Evolutionary conservation across 2,888 invertebrate species (phyloP).

Genomic region (Oeneis ivallda): DNA sequence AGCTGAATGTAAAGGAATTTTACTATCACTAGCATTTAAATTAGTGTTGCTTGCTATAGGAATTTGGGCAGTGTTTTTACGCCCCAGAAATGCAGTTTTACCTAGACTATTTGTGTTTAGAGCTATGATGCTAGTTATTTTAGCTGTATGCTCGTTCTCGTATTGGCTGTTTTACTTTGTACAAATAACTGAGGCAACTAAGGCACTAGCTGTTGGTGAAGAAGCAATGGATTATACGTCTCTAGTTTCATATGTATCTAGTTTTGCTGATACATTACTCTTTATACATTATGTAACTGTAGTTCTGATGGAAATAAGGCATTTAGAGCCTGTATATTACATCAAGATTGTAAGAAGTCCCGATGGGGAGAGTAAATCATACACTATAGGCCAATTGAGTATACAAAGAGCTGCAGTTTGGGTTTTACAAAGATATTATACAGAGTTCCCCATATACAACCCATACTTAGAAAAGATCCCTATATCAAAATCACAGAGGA

Average conservation of each 20-base stretch:
- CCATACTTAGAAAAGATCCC: conserved; percentile 96
- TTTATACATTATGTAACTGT: conserved; percentile 98
- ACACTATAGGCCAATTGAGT: conserved; percentile 94
- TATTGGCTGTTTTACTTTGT: conserved; percentile 99
- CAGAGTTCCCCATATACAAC: conserved; percentile 98
- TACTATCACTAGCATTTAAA: conserved; percentile 95
- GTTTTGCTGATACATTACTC: conserved; percentile 95
- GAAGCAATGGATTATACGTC: conserved; percentile 92
- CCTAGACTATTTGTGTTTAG: conserved; percentile 96
- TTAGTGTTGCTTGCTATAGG: conserved; percentile 93
- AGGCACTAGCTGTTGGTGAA: conserved; percentile 89
- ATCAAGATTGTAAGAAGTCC: conserved; percentile 96
- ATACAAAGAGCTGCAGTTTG: conserved; percentile 97
- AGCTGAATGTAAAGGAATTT: conserved; percentile 95
- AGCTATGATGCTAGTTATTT: conserved; percentile 92
- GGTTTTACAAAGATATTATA: conserved; percentile 96
- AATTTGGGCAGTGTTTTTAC: conserved; percentile 95
- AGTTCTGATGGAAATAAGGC: conserved; percentile 95
- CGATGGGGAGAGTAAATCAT: conserved; percentile 95
- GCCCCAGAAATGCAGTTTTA: conserved; percentile 91
- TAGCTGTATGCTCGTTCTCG: conserved; percentile 95
- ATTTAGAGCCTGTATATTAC: conserved; percentile 94
- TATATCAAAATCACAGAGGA: conserved; percentile 90
- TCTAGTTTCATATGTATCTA: conserved; percentile 95
- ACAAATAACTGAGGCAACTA: conserved; percentile 90